These are phyloP conservation scores for Orientallactaga sibirica DNA, from an alignment of 2,797 vertebrate species.

Conservation along the genomic window DNA sequence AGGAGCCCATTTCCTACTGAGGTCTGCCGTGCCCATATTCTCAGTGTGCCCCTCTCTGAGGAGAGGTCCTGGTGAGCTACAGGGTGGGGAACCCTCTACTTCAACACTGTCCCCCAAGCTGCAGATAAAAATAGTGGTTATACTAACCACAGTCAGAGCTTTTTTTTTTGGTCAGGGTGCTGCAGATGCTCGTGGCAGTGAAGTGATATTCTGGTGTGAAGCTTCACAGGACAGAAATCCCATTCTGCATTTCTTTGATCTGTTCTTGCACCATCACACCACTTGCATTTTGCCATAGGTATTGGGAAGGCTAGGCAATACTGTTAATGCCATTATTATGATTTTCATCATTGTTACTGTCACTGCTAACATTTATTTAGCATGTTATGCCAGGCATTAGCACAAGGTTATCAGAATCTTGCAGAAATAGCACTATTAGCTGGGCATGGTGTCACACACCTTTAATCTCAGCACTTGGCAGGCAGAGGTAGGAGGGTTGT, in stretches of 20 bases:
- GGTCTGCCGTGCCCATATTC: not conserved
- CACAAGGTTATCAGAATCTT: not conserved
- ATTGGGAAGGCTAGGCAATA: not conserved
- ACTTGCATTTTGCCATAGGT: not conserved
- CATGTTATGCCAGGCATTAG: not conserved
- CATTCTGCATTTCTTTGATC: not conserved
- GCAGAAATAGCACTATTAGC: not conserved
- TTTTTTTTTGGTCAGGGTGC: not conserved
- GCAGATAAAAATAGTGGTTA: not conserved
- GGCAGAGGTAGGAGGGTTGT: no score
- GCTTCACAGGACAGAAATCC: not conserved
- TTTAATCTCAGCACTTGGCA: no score
- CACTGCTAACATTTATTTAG: not conserved
- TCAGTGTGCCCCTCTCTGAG: not conserved
- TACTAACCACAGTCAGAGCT: no score
- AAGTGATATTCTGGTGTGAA: not conserved
- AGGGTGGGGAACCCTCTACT: not conserved
- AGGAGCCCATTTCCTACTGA: not conserved
- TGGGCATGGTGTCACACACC: no score
- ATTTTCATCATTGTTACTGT: not conserved
- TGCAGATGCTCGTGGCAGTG: not conserved
- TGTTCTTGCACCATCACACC: not conserved
- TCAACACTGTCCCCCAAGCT: not conserved
- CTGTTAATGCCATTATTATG: not conserved
- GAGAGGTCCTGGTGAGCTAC: not conserved